phyloP scores from a whole-genome alignment of 2,797 vertebrate species.

The Mormyrops attenuatus region DNA sequence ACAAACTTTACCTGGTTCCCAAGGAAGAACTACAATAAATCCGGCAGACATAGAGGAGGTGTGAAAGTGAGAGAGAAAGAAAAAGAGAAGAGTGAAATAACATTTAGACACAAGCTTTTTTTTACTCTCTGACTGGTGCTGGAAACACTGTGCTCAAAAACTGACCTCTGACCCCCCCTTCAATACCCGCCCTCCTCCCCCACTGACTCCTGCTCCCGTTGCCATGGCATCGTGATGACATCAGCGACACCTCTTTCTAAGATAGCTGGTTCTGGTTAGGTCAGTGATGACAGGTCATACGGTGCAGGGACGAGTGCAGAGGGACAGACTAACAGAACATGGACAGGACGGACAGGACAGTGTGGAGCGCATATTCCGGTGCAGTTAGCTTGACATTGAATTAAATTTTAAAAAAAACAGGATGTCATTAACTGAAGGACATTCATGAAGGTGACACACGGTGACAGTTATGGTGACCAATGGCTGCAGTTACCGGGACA shows the following conservation, averaged over 20 bases:
- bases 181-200: neutral
- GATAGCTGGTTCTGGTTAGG: neutral
- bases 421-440: slow-evolving; percentile 44
- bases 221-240: neutral
- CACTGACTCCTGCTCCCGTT: neutral
- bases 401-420: neutral
- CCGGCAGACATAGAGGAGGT: slow-evolving; percentile 56
- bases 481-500: slow-evolving; percentile 28
- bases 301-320: slow-evolving; percentile 17
- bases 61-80: slow-evolving; percentile 46
- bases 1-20: slow-evolving; percentile 99
- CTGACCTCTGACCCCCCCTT: neutral
- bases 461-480: slow-evolving; percentile 33
- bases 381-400: slow-evolving; percentile 40
- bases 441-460: slow-evolving; percentile 39
- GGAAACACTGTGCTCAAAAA: neutral
- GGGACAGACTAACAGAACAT: slow-evolving; percentile 30
- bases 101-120: slow-evolving; percentile 30
- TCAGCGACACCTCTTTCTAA: neutral
- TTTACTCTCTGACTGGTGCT: neutral
- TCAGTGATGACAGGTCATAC: slow-evolving; percentile 14
- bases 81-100: slow-evolving; percentile 47
- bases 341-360: slow-evolving; percentile 23
- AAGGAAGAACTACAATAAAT: slow-evolving; percentile 97
- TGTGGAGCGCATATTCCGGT: slow-evolving; percentile 24